Evolutionary conservation across 2,888 invertebrate species (phyloP).

Genomic region (Auanema sp.): DNA sequence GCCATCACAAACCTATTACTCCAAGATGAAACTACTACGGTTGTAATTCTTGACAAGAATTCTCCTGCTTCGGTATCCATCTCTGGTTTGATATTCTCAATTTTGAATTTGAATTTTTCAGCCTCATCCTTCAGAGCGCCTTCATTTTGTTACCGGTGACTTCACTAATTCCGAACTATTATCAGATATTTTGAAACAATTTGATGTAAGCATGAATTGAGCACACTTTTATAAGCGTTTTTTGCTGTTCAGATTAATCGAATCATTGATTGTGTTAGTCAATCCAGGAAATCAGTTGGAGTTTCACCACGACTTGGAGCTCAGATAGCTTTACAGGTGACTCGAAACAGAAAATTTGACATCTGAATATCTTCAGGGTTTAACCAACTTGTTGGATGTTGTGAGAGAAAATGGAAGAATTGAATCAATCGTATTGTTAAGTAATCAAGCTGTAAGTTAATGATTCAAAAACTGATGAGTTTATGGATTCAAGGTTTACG

Average conservation of each 20-base stretch:
- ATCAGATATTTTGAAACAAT: too few species aligned
- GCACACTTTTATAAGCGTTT: too few species aligned
- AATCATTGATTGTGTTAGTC: conserved; percentile 8
- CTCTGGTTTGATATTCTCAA: too few species aligned
- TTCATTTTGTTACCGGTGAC: too few species aligned
- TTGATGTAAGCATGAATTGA: too few species aligned
- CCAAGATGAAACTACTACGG: too few species aligned
- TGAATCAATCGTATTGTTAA: conserved; percentile 22
- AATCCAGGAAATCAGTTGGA: not conserved
- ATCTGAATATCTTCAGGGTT: conserved; percentile 7
- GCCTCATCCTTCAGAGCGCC: too few species aligned
- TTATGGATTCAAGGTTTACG: conserved; percentile 25
- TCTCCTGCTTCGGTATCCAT: too few species aligned
- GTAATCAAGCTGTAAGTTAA: conserved; percentile 14
- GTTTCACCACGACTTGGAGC: not conserved
- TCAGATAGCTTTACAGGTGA: not conserved
- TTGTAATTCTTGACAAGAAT: too few species aligned
- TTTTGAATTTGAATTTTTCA: too few species aligned
- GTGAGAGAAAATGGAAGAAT: conserved; percentile 14
- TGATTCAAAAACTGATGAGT: not conserved
- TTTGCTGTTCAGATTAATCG: not conserved
- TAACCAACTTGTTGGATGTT: conserved; percentile 28
- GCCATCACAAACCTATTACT: too few species aligned
- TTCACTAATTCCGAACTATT: too few species aligned
- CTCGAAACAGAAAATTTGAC: not conserved